Evolutionary conservation across 2,113 vertebrate genomes (phyloP), one percentile per base, ranked within the genome.

Genomic region (Ochotona princeps): DNA sequence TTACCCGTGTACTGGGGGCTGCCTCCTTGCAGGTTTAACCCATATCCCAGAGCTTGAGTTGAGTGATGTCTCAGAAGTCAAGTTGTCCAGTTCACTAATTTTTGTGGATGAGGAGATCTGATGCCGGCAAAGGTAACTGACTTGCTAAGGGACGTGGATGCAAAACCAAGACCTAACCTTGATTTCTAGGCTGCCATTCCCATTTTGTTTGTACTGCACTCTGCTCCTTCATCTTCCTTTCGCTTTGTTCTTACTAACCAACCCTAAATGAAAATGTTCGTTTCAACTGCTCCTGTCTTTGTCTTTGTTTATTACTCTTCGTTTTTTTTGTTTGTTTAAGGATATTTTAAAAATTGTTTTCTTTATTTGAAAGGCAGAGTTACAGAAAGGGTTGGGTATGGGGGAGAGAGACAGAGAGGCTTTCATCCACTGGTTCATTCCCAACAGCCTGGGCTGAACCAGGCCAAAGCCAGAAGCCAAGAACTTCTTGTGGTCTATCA

Each of bases 181-280:
- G 72, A 63, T 91, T 49, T 81, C 26, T 28, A 49, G 2, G 32
- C 75, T 94, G 10, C 72, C 20, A 30, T 79, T 93, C 61, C 54
- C 8, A 83, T 94, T 93, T 91, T 87, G 49, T 92, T 93, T 79
- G 63, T 21, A 44, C 20, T 63, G 1, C 32, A 30, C 65, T 80
- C 84, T 94, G 63, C 47, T 69, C 11, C 82, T 73, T 93, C 38
- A 9, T 85, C 78, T n/a, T 44, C 76, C 30, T 54, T 83, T 94
- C 72, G 78, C 44, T 78, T 94, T 95, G 75, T 89, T 89, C n/a
- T 91, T 92, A 30, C 66, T 92, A 70, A 83, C 35, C 12, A 66
- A 15, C 28, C 20, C 38, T 81, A 87, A 72, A 60, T 70, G 70
- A 83, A 44, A 57, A 81, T 83, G 82, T 21, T 25, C 26, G 25